Evolutionary conservation across 2,888 invertebrate genomes (phyloP), one percentile per base, ranked within the genome.

Genomic region (Pristionchus mayeri): DNA sequence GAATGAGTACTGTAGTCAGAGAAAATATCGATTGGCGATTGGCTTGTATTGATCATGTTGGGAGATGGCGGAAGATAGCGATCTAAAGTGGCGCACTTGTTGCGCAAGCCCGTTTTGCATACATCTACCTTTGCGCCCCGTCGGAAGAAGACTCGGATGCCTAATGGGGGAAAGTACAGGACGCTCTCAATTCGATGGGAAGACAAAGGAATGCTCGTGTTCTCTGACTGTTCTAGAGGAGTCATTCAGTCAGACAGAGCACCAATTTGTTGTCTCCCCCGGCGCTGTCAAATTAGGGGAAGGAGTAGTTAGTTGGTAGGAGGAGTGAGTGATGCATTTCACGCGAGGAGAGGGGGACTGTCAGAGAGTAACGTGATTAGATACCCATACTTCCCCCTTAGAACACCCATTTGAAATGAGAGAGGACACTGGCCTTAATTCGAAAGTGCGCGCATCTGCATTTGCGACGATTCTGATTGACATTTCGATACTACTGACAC

Each of bases 121-220:
- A 44, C n/a, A 40, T 44, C 34, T 37, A 63, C 63, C 63, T 63
- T 63, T 63, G 63, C 30, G 34, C 63, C 18, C 18, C 18, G 34
- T 63, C 18, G 18, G 44, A 6, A 27, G 7, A n/a, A n/a, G 7
- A 18, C 21, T 63, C 30, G 16, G 34, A 13, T 63, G 34, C 34
- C 63, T 63, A 63, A 63, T 75, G 27, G 50, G 78, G 27, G 78
- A 78, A 78, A 52, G 78, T 78, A 30, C 48, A 52, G 16, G 4
- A 30, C 21, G 7, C 27, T 11, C 57, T 27, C 57, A 11, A 24
- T 27, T 13, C 30, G 52, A 48, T n/a, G n/a, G n/a, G n/a, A 9
- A 78, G 78, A 78, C 78, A 78, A 78, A 78, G 78, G 50, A 48
- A 27, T 30, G 75, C 67, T 24, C n/a, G n/a, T n/a, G 21, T 57